Evolutionary conservation across 2,888 invertebrate genomes (phyloP), one percentile per base, ranked within the genome.

Genomic region (Drosophila anceps): DNA sequence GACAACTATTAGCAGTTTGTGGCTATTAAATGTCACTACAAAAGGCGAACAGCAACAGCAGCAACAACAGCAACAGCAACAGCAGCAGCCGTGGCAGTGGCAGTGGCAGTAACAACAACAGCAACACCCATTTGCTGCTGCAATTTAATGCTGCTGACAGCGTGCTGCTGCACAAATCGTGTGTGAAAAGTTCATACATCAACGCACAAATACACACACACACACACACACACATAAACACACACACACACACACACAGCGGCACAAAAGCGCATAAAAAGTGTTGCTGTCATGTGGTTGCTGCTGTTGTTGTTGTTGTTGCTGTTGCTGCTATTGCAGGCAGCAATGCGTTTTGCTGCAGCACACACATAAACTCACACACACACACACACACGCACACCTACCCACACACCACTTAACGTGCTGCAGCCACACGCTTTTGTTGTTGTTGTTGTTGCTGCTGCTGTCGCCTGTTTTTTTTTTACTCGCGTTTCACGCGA

Each of bases 271-370:
- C 48, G 82, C 71, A 88, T 87, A 90, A 85, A 88, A 88, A 88
- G 86, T 78, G 74, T 79, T 81, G 89, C 88, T 87, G 79, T 82
- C 88, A 67, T 79, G 84, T 55, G 76, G 84, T 70, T 74, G 82
- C 67, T 63, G 69, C 27, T 62, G 62, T 31, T 66, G 69, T 44
- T 69, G 69, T 5, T 64, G 75, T 9, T 69, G 73, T 24, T 62
- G 65, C 72, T 73, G 59, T 73, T 79, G 84, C 89, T 63, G 66
- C 73, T 73, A 64, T 73, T 81, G 84, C 89, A 86, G 69, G 77
- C 88, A 87, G 76, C 88, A 88, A 71, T 88, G 85, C 90, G 85
- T 76, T 87, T 89, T 78, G 74, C 72, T 89, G 84, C 82, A 86
- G 55, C 76, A 63, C 65, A 65, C 55, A 64, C 63, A 62, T 31